These are phyloP conservation scores for Chlorodrepanis virens DNA, from an alignment of 2,113 vertebrate genomes.

Conservation along the genomic window DNA sequence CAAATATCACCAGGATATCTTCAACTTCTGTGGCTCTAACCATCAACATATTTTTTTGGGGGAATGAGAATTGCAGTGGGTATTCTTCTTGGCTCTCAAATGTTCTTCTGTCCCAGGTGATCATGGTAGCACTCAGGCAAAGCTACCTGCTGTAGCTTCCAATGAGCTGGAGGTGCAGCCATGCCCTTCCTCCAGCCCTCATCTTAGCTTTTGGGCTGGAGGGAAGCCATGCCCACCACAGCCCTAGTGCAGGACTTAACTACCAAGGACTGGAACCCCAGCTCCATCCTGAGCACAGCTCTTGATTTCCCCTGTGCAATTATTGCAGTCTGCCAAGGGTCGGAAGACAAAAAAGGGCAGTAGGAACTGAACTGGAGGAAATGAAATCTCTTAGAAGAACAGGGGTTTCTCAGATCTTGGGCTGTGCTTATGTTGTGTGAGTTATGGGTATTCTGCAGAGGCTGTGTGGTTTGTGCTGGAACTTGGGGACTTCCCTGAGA, in stretches of 20 bases:
- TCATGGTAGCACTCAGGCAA: neutral
- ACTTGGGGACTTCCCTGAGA: neutral
- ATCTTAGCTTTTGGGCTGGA: neutral
- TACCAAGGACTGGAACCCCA: neutral
- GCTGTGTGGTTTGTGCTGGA: neutral
- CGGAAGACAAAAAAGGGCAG: neutral
- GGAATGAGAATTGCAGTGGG: neutral
- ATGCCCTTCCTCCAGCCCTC: neutral
- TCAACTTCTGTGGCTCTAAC: neutral
- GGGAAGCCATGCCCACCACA: neutral
- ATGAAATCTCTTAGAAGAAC: neutral
- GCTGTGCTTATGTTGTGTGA: neutral
- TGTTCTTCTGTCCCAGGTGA: neutral
- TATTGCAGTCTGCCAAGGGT: neutral
- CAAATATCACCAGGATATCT: neutral
- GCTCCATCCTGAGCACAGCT: neutral
- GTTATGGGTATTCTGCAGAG: neutral
- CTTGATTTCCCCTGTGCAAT: neutral
- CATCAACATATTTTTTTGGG: rapidly evolving
- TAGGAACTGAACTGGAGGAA: neutral
- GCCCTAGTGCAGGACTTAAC: rapidly evolving
- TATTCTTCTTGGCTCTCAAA: neutral
- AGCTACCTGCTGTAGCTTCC: neutral
- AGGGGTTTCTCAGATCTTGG: neutral
- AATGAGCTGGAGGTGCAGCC: neutral